phyloP scores from a whole-genome alignment of 2,888 invertebrate species.

The Corythucha ciliata region DNA sequence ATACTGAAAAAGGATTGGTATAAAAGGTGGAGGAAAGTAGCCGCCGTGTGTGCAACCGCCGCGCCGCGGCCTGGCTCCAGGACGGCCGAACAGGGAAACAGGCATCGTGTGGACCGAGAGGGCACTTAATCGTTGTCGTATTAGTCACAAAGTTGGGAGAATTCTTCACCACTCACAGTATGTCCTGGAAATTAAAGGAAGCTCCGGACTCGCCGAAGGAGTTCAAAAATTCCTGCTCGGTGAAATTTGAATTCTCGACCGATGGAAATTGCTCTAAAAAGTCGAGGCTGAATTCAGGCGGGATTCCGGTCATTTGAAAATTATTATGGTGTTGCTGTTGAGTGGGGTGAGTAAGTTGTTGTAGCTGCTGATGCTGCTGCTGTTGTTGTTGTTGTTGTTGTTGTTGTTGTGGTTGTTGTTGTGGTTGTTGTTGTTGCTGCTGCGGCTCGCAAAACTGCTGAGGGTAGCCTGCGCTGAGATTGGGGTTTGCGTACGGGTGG shows the following conservation, averaged over 20 bases:
- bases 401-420: slow-evolving; percentile 18
- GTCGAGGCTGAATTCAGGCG: slow-evolving; percentile 42
- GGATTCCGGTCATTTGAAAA: slow-evolving; percentile 43
- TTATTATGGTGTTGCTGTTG: background rate
- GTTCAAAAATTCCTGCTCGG: slow-evolving; percentile 69
- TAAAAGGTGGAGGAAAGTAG: too few relatives aligned
- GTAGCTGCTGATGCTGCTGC: slow-evolving; percentile 17
- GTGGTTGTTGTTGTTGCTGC: slow-evolving; percentile 12
- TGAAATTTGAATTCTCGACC: slow-evolving; percentile 56
- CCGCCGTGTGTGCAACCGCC: too few relatives aligned
- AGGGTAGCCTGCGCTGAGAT: slow-evolving; percentile 51
- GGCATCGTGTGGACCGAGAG: too few relatives aligned
- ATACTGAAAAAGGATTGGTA: too few relatives aligned
- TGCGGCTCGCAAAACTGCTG: slow-evolving; percentile 10
- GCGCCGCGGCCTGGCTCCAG: too few relatives aligned
- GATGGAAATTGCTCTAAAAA: slow-evolving; percentile 56
- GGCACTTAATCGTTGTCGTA: too few relatives aligned
- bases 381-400: slow-evolving; percentile 11
- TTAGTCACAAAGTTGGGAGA: too few relatives aligned
- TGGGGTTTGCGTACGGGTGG: slow-evolving; percentile 47
- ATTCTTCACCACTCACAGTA: too few relatives aligned
- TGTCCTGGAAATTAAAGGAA: slow-evolving; percentile 57
- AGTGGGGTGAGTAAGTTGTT: slow-evolving; percentile 5
- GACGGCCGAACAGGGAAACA: too few relatives aligned
- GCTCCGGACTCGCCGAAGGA: slow-evolving; percentile 71